Evolutionary conservation across 2,888 invertebrate species (phyloP).

Genomic region (Alviniconcha strummeri): DNA sequence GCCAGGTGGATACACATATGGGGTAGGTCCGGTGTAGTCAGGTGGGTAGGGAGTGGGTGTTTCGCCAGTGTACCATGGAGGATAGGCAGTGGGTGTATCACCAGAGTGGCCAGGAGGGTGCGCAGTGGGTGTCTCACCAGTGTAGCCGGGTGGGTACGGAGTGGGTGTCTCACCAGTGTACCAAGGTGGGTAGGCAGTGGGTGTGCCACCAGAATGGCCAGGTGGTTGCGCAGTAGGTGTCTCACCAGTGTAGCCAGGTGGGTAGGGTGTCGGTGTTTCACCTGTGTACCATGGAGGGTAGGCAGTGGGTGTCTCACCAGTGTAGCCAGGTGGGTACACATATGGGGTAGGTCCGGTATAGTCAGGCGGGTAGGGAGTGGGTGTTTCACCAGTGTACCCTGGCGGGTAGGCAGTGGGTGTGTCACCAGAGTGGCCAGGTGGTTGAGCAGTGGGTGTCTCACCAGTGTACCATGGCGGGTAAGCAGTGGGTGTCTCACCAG

Average conservation of each 20-base stretch:
- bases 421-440: background rate
- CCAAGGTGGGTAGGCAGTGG: slow-evolving; percentile 16
- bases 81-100: slow-evolving; percentile 14
- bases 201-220: slow-evolving; percentile 3
- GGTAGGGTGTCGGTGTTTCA: slow-evolving; percentile 8
- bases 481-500: slow-evolving; percentile 16
- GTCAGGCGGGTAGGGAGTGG: slow-evolving; percentile 12
- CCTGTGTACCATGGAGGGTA: slow-evolving; percentile 17
- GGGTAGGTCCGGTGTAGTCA: slow-evolving; percentile 7
- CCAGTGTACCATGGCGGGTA: too few species aligned
- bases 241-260: slow-evolving; percentile 10
- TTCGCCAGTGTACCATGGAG: slow-evolving; percentile 16
- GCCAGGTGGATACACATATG: slow-evolving; percentile 4
- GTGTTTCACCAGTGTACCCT: slow-evolving; percentile 10
- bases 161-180: slow-evolving; percentile 22
- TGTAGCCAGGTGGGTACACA: slow-evolving; percentile 7
- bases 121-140: slow-evolving; percentile 14
- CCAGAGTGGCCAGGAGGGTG: slow-evolving; percentile 5
- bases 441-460: too few species aligned
- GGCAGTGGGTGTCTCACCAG: slow-evolving; percentile 6
- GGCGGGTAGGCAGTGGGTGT: slow-evolving; percentile 23
- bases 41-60: slow-evolving; percentile 26
- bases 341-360: slow-evolving; percentile 4
- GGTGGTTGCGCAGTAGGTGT: slow-evolving; percentile 16
- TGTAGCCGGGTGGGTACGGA: slow-evolving; percentile 18